phyloP scores from a whole-genome alignment of 2,113 vertebrate species.

The Orycteropus afer region DNA sequence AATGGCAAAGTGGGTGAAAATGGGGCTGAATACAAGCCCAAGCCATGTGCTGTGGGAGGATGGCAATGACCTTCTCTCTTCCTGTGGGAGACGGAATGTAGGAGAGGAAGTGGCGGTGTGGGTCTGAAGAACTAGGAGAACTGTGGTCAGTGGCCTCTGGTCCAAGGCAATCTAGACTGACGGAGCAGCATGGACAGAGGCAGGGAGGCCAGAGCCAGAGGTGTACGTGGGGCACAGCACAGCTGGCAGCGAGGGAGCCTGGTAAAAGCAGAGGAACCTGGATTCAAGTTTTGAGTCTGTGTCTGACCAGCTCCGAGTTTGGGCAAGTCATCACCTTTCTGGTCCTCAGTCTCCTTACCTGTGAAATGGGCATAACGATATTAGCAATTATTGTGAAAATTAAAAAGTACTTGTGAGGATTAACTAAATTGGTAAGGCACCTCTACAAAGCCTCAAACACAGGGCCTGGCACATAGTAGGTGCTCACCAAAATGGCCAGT shows the following conservation, averaged over 20 bases:
- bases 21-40: background rate
- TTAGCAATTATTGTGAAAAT: background rate
- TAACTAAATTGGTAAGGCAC: background rate
- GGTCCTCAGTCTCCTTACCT: background rate
- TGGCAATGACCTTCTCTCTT: background rate
- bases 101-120: background rate
- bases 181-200: background rate
- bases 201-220: background rate
- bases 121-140: background rate
- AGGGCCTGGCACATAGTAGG: background rate
- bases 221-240: fast-evolving
- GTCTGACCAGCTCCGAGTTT: background rate
- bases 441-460: background rate
- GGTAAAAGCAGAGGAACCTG: background rate
- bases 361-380: background rate
- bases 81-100: background rate
- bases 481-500: background rate
- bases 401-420: background rate
- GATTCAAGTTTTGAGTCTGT: background rate
- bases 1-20: background rate
- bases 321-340: background rate
- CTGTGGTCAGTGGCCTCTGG: background rate
- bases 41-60: background rate
- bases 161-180: background rate
- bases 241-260: background rate